Evolutionary conservation across 2,113 vertebrate species (phyloP), one percentile per base, ranked within the genome.

Genomic region (Gila orcuttii): DNA sequence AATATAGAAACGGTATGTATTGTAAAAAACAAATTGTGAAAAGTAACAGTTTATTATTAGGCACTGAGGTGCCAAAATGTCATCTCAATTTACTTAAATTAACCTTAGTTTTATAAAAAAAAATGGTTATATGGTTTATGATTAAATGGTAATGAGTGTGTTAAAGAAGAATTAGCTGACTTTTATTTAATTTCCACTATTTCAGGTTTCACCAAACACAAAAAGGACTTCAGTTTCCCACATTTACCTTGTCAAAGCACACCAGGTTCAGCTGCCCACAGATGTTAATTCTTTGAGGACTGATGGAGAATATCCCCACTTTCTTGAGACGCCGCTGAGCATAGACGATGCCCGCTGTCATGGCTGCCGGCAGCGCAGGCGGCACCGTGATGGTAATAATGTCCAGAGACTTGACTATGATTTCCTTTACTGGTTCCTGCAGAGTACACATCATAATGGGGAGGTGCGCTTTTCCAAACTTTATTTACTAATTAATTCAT

Each of bases 331-430:
- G 96, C 85, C 96, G 95, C 90, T 99, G 98, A 62, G 98, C 98
- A 66, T 99, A 99, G 74, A 99, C 96, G 5, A 99, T 98, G 25
- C 98, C 98, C 36, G 97, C 97, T 17, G 98, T 99, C 96, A 99
- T 95, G 71, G 98, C 98, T 59, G 98, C 98, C 45, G 98, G 98
- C 76, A 99, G 96, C 0, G 98, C 98, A 7, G 98, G 98, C 28
- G 98, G 98, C 86, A 99, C 98, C 0, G 98, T 99, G 90, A 99
- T 99, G 75, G 98, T 99, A 91, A 99, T 97, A 17, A 99, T 99
- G 93, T 99, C 98, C 82, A 99, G 94, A 68, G 98, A 98, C 87
- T 99, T 95, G 0, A 98, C 96, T 88, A 99, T 94, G 92, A 99
- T 99, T 76, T 90, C 96, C n/a, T 90, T 90, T 76, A 92, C 93